A percentile compares a stretch with the other conserved stretches of the same genome.
These are phyloP conservation scores for Adoxophyes honmai DNA, from an alignment of 1,140 invertebrate species.

Conservation along the genomic window DNA sequence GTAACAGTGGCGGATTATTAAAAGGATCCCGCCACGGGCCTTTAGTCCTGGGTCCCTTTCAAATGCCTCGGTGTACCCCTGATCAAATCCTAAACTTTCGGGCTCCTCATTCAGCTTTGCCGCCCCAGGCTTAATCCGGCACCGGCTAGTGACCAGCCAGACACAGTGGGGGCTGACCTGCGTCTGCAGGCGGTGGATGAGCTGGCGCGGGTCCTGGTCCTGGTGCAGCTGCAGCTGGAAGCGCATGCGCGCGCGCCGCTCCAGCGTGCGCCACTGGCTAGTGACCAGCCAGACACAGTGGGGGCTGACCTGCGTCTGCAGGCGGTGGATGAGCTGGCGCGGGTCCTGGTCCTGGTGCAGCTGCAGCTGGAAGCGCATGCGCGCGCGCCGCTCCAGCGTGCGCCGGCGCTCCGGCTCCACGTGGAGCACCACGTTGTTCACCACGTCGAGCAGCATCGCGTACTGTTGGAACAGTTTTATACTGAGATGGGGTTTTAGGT, in stretches of 20 bases:
- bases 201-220: conserved; percentile 92
- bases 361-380: conserved; percentile 95
- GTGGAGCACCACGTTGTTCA: conserved; percentile 97
- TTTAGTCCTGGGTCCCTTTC: too few relatives aligned
- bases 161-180: conserved; percentile 78
- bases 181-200: conserved; percentile 94
- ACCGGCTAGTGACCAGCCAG: too few relatives aligned
- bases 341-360: conserved; percentile 94
- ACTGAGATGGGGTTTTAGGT: too few relatives aligned
- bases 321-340: conserved; percentile 91
- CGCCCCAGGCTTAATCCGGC: too few relatives aligned
- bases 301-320: conserved; percentile 86
- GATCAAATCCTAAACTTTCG: too few relatives aligned
- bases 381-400: conserved; percentile 90
- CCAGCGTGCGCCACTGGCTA: conserved; percentile 93
- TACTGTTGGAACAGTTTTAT: conserved; percentile 80
- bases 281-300: too few relatives aligned
- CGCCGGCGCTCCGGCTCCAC: conserved; percentile 97
- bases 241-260: conserved; percentile 92
- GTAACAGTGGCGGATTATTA: too few relatives aligned
- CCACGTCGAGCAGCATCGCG: conserved; percentile 96
- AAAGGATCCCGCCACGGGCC: too few relatives aligned
- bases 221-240: conserved; percentile 95
- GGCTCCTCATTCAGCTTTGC: too few relatives aligned
- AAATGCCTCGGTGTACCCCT: too few relatives aligned